Evolutionary conservation across 2,888 invertebrate genomes (phyloP).

Genomic region (Noctua pronuba): DNA sequence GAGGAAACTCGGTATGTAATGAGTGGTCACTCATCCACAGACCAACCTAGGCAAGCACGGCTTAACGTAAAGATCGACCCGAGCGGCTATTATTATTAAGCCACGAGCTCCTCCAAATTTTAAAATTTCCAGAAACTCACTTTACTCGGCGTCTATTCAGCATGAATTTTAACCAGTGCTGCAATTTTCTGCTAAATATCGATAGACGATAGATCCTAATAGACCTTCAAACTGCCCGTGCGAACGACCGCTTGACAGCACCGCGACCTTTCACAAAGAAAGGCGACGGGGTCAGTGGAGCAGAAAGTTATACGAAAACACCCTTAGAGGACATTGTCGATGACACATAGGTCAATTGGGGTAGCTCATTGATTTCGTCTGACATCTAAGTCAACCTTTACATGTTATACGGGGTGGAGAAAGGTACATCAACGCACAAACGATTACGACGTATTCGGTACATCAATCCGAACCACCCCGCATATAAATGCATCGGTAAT

Average conservation of each 20-base stretch:
- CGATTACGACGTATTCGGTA: too few relatives aligned
- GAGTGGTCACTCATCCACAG: too few relatives aligned
- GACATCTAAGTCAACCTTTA: neutral
- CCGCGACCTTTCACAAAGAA: conserved; percentile 21
- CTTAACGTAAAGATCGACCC: too few relatives aligned
- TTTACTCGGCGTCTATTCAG: neutral
- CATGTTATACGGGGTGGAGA: neutral
- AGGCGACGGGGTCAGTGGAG: conserved; percentile 6
- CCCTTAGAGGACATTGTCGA: neutral
- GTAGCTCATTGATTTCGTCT: neutral
- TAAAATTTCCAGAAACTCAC: neutral
- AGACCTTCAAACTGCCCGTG: neutral
- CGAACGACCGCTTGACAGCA: conserved; percentile 8
- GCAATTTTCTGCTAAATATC: neutral
- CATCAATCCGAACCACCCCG: too few relatives aligned
- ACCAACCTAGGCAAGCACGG: too few relatives aligned
- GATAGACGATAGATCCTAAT: neutral
- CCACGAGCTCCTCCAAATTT: too few relatives aligned
- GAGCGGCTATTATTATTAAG: too few relatives aligned
- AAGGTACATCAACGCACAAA: too few relatives aligned
- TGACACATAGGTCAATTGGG: conserved; percentile 13
- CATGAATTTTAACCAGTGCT: neutral
- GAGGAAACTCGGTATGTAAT: too few relatives aligned
- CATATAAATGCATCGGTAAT: too few relatives aligned
- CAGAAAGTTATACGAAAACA: neutral